phyloP scores from a whole-genome alignment of 2,797 vertebrate genomes.

The Uromys caudimaculatus region DNA sequence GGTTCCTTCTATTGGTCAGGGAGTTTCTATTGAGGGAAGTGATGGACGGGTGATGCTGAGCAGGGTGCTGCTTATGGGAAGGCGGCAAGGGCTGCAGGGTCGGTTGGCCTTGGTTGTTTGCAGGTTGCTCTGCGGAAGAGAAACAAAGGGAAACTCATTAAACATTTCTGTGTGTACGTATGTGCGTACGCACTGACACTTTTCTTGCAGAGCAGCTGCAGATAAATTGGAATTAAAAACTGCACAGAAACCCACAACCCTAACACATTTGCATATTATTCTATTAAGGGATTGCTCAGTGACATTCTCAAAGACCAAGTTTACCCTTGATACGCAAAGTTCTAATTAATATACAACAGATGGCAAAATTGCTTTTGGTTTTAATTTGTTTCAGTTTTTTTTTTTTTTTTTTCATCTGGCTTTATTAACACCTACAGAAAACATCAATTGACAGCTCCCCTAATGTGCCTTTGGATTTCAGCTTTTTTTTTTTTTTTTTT shows the following conservation, averaged over 20 bases:
- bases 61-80: constrained; percentile 93
- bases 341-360: constrained; percentile 92
- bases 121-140: constrained; percentile 92
- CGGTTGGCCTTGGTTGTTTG: constrained; percentile 94
- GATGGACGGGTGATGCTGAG: constrained; percentile 94
- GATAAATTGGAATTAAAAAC: constrained; percentile 80
- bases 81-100: constrained; percentile 95
- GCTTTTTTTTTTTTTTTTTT: constrained; percentile 79
- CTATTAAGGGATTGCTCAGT: constrained; percentile 87
- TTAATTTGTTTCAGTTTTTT: constrained; percentile 89
- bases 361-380: constrained; percentile 90
- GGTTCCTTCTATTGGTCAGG: constrained; percentile 98
- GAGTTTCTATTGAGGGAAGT: constrained; percentile 98
- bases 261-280: constrained; percentile 87
- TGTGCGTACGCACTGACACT: neutral
- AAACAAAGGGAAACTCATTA: constrained; percentile 65
- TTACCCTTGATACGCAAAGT: constrained; percentile 89
- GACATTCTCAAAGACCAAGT: constrained; percentile 88
- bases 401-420: constrained; percentile 87
- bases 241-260: constrained; percentile 72
- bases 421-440: constrained; percentile 91
- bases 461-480: constrained; percentile 86
- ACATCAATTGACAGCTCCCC: constrained; percentile 87
- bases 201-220: constrained; percentile 58
- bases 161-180: neutral